Conservation (phyloP, 2,797 vertebrate species). For the Acanthurus leucopareius region DNA sequence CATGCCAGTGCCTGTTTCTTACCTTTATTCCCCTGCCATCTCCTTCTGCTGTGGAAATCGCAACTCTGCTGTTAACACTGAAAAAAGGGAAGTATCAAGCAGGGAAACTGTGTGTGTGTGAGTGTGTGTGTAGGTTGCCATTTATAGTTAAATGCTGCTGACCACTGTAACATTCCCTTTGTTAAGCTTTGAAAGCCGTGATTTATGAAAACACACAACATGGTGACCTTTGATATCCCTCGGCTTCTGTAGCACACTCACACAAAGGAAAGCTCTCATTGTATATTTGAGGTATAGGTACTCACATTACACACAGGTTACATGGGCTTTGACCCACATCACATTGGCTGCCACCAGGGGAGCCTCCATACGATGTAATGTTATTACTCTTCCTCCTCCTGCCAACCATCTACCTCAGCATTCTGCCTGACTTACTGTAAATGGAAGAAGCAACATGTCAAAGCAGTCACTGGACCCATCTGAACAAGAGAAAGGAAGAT, state of each 20-base stretch:
- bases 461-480: slow-evolving; percentile 58
- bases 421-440: slow-evolving; percentile 79
- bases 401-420: slow-evolving; percentile 82
- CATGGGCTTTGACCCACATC: slow-evolving; percentile 58
- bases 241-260: not conserved
- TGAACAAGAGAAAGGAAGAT: slow-evolving; percentile 41
- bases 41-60: slow-evolving; percentile 57
- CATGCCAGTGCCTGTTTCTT: slow-evolving; percentile 59
- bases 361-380: slow-evolving; percentile 40
- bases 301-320: slow-evolving; percentile 16
- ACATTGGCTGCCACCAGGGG: slow-evolving; percentile 29
- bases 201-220: not conserved
- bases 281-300: not conserved
- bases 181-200: not conserved
- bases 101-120: not conserved
- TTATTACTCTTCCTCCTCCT: slow-evolving; percentile 71
- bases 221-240: not conserved
- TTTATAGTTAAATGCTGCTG: slow-evolving; percentile 4
- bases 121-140: slow-evolving; percentile 1
- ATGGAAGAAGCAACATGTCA: slow-evolving; percentile 69
- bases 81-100: not conserved
- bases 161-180: not conserved
- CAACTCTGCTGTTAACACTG: slow-evolving; percentile 35
- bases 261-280: not conserved
- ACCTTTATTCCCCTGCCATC: slow-evolving; percentile 66